phyloP scores from a whole-genome alignment of 1,140 invertebrate genomes.

The Oscheius sp. region DNA sequence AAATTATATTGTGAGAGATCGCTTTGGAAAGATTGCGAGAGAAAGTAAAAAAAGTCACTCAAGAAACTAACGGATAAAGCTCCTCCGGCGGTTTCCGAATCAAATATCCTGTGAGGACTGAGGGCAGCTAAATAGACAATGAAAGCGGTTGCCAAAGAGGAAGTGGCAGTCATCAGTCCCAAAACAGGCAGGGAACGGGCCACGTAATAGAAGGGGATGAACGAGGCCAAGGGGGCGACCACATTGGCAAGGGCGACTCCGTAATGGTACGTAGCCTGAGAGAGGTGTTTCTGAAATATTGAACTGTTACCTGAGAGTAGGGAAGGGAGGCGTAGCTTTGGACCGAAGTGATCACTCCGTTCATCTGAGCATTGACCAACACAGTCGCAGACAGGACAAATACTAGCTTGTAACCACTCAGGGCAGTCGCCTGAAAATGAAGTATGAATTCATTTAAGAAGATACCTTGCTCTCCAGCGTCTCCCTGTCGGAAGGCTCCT shows the following conservation, averaged over 20 bases:
- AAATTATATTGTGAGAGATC: constrained; percentile 38
- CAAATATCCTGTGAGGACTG: constrained; percentile 70
- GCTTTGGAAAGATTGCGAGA: neutral
- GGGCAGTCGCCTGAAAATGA: neutral
- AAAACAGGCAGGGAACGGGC: constrained; percentile 61
- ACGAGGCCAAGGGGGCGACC: constrained; percentile 79
- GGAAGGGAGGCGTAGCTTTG: constrained; percentile 84
- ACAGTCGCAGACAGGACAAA: constrained; percentile 26
- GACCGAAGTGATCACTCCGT: constrained; percentile 72
- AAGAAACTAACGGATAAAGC: constrained; percentile 25
- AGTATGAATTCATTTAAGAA: too few relatives aligned
- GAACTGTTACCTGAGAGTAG: constrained; percentile 70
- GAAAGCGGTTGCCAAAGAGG: constrained; percentile 68
- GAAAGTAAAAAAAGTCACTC: neutral
- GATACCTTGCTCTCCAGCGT: too few relatives aligned
- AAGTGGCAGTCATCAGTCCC: constrained; percentile 62
- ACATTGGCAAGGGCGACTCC: constrained; percentile 76
- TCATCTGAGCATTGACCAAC: constrained; percentile 50
- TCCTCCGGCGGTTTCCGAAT: constrained; percentile 27
- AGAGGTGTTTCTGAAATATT: constrained; percentile 13
- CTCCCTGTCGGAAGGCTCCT: too few relatives aligned
- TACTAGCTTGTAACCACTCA: neutral
- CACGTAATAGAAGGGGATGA: constrained; percentile 74
- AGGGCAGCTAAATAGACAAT: constrained; percentile 72
- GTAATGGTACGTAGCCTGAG: constrained; percentile 73